A percentile compares a stretch with the other conserved stretches of the same genome.
These are phyloP conservation scores for Scomber japonicus DNA, from an alignment of 2,113 vertebrate genomes.

Conservation along the genomic window DNA sequence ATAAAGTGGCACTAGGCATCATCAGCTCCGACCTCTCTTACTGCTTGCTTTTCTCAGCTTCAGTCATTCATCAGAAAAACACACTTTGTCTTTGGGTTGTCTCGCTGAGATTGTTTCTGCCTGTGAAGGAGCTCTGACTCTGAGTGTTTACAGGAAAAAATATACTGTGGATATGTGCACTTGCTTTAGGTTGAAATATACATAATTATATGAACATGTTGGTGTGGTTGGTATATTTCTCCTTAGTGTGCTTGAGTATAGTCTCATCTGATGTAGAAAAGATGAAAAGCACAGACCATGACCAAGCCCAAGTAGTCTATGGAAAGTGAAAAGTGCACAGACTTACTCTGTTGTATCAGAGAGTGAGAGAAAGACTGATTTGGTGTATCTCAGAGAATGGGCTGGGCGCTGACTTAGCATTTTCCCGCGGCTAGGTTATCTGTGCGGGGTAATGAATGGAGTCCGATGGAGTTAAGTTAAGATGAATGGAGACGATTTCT, in stretches of 20 bases:
- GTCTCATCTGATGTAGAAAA: slow-evolving; percentile 23
- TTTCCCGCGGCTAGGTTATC: slow-evolving; percentile 61
- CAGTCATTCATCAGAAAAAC: too few relatives aligned
- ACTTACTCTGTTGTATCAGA: slow-evolving; percentile 29
- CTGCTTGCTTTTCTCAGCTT: too few relatives aligned
- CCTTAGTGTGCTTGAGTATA: slow-evolving; percentile 2
- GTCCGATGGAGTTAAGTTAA: slow-evolving; percentile 51
- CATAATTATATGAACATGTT: background rate
- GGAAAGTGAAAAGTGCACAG: slow-evolving; percentile 51
- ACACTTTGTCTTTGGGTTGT: too few relatives aligned
- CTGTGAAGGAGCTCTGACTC: background rate
- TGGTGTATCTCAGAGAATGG: slow-evolving; percentile 47
- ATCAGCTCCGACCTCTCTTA: too few relatives aligned
- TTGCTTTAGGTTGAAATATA: slow-evolving; percentile 2
- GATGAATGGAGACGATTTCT: slow-evolving; percentile 55
- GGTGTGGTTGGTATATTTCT: background rate
- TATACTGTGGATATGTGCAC: background rate
- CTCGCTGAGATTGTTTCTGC: background rate
- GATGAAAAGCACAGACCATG: slow-evolving; percentile 30
- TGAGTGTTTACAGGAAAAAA: background rate
- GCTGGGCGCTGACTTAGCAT: slow-evolving; percentile 58
- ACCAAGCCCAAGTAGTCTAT: slow-evolving; percentile 28
- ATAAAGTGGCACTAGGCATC: too few relatives aligned
- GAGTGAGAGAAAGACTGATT: slow-evolving; percentile 30
- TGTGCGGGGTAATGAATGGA: slow-evolving; percentile 64